Evolutionary conservation across 2,797 vertebrate species (phyloP).

Genomic region (Megalops cyprinoides): DNA sequence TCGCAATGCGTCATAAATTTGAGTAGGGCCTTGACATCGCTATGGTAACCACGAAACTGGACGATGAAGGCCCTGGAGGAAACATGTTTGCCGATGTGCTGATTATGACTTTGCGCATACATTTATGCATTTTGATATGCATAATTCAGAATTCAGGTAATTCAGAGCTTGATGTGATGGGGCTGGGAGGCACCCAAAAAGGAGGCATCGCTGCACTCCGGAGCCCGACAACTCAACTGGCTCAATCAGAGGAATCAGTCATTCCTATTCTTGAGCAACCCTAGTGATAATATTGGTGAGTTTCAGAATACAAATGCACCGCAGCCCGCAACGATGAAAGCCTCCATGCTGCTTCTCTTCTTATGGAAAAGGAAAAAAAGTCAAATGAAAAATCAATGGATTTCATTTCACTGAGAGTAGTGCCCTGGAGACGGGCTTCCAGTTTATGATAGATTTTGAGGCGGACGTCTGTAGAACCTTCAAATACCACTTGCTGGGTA

Average conservation of each 20-base stretch:
- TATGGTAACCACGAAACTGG: slow-evolving; percentile 62
- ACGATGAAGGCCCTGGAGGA: slow-evolving; percentile 1
- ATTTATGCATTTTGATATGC: background rate
- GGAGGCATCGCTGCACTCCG: background rate
- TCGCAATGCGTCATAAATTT: slow-evolving; percentile 58
- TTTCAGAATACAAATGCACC: background rate
- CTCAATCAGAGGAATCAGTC: background rate
- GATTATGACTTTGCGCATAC: background rate
- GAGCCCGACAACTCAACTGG: background rate
- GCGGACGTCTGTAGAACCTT: background rate
- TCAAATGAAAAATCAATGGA: slow-evolving; percentile 19
- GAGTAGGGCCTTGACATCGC: slow-evolving; percentile 63
- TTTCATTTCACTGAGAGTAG: slow-evolving; percentile 45
- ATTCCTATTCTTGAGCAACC: background rate
- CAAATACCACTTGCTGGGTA: background rate
- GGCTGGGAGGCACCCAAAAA: background rate
- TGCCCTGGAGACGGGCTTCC: slow-evolving; percentile 41
- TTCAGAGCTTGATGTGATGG: background rate
- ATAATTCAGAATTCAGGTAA: background rate
- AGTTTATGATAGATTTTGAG: slow-evolving; percentile 21
- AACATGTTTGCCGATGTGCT: background rate
- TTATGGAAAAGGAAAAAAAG: background rate
- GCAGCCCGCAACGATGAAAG: background rate
- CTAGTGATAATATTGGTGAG: background rate
- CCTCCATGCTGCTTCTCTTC: background rate